phyloP scores from a whole-genome alignment of 2,113 vertebrate species.

The Symphodus melops region DNA sequence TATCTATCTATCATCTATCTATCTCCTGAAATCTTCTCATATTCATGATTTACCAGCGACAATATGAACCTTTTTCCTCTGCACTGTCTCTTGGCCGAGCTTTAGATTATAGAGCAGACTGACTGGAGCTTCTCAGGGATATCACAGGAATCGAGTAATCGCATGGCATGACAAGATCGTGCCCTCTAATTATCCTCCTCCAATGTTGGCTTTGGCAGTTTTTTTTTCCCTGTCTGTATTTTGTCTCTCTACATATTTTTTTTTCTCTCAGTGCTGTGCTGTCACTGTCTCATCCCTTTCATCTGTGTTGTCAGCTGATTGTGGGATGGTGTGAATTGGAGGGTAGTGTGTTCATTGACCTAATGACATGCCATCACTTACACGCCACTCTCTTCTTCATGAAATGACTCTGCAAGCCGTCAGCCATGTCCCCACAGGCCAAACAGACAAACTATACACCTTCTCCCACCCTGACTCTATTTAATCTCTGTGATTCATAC shows the following conservation, averaged over 20 bases:
- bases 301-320: constrained; percentile 76
- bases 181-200: constrained; percentile 80
- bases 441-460: constrained; percentile 6
- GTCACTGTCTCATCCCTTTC: constrained; percentile 73
- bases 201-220: constrained; percentile 59
- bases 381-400: constrained; percentile 70
- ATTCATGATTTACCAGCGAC: constrained; percentile 38
- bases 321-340: constrained; percentile 76
- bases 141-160: constrained; percentile 81
- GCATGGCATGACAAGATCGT: constrained; percentile 73
- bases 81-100: constrained; percentile 50
- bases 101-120: constrained; percentile 77
- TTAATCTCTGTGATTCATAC: constrained; percentile 66
- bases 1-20: too few species aligned
- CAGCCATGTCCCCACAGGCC: constrained; percentile 31
- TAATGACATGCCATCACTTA: constrained; percentile 67
- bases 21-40: constrained; percentile 11
- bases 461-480: constrained; percentile 1
- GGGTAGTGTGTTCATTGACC: constrained; percentile 63
- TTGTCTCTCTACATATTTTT: constrained; percentile 57
- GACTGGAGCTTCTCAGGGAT: constrained; percentile 67
- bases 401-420: constrained; percentile 58
- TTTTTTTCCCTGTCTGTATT: constrained; percentile 34
- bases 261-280: constrained; percentile 35
- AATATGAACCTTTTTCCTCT: constrained; percentile 44